Conservation (phyloP, 2,888 invertebrate genomes). For the Drosophila helvetica region DNA sequence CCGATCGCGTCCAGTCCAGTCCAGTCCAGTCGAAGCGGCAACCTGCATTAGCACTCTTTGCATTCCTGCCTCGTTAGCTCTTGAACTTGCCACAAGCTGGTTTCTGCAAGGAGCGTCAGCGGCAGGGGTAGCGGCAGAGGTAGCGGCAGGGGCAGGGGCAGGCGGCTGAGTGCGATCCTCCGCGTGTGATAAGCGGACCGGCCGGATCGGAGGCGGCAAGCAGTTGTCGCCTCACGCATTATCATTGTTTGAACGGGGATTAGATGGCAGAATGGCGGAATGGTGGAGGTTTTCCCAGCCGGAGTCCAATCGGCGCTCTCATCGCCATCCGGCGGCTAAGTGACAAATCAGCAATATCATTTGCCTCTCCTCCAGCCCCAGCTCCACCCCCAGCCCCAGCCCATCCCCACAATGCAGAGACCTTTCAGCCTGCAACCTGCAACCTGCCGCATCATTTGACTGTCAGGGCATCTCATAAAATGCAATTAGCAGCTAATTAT, state of each 20-base stretch:
- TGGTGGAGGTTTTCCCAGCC: too few species aligned
- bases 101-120: slow-evolving; percentile 34
- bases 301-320: slow-evolving; percentile 9
- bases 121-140: background rate
- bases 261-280: background rate
- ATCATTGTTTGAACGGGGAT: slow-evolving; percentile 57
- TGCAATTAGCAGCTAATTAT: slow-evolving; percentile 73
- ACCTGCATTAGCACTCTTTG: slow-evolving; percentile 67
- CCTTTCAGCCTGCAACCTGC: slow-evolving; percentile 1
- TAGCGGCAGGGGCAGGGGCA: background rate
- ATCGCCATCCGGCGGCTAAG: slow-evolving; percentile 10
- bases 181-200: slow-evolving; percentile 64
- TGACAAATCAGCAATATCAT: slow-evolving; percentile 20
- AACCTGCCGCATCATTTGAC: slow-evolving; percentile 44
- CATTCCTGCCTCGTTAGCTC: slow-evolving; percentile 66
- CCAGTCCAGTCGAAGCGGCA: background rate
- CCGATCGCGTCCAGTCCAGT: too few species aligned
- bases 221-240: slow-evolving; percentile 44
- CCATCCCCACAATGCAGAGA: slow-evolving; percentile 14
- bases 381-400: too few species aligned
- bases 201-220: slow-evolving; percentile 25
- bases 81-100: slow-evolving; percentile 61
- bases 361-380: background rate
- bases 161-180: slow-evolving; percentile 50
- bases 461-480: slow-evolving; percentile 47